Base-by-base conservation (phyloP, 2,797 vertebrate genomes). In the Glossophaga mutica region DNA sequence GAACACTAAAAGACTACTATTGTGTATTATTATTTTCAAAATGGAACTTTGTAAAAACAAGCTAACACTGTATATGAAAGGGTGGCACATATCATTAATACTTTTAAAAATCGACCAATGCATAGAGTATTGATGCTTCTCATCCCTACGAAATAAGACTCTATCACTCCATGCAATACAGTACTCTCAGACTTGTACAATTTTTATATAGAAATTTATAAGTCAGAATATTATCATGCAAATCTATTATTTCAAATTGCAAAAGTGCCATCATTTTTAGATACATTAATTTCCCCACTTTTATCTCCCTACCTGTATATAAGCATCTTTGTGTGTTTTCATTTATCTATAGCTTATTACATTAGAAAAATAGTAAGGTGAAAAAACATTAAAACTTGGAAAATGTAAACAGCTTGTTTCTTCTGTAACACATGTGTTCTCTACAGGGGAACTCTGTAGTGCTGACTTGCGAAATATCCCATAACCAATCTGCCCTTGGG, bases 361-460 rank as follows among this genome's bases (percentile, higher is more conserved):
- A 52, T 85, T 87, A 34, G 6, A 11, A 93, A 83, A 71, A 93
- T 9, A 24, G 1, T 18, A 87, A 83, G 21, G 22, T 52, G 24
- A 39, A 62, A 79, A 91, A 59, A n/a, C 34, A 77, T 22, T 90
- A 89, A 86, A 91, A 71, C 91, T 83, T 90, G 26, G 14, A 90
- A 94, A 87, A 62, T 5, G 14, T 78, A 93, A 92, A 82, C 96
- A 97, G 95, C 83, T 97, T 96, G 87, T 81, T 90, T 96, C 39
- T 87, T 95, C 34, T 24, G 57, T 76, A 85, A 73, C 95, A 94
- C 96, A 90, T 90, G 59, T 96, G 89, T 62, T 97, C 89, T 96
- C 96, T 91, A 96, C 87, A 96, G 89, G 92, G 87, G 70, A 74
- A 93, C 59, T 74, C 68, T 46, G 34, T 42, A 85, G 89, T 91